Conservation (phyloP, 2,888 invertebrate species). For the Dysmachus trigonus region DNA sequence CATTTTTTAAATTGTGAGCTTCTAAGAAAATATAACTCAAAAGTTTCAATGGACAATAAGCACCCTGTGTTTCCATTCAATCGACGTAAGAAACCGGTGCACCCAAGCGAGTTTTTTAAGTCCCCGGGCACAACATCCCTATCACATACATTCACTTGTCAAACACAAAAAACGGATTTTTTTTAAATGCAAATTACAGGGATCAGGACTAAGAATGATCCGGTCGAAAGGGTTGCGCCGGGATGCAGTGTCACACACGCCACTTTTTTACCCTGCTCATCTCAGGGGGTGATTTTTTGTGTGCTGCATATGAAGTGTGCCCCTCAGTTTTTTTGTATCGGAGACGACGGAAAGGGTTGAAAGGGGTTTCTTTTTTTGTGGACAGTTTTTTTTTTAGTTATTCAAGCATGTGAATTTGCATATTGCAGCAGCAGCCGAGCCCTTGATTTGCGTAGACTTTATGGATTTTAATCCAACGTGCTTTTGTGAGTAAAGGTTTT, state of each 20-base stretch:
- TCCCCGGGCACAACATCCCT: slow-evolving; percentile 28
- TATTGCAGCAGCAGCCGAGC: slow-evolving; percentile 5
- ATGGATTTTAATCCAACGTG: slow-evolving; percentile 20
- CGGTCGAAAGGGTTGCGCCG: slow-evolving; percentile 17
- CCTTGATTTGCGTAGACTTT: slow-evolving; percentile 37
- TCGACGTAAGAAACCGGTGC: not conserved
- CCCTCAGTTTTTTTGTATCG: slow-evolving; percentile 29
- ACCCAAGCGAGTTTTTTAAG: slow-evolving; percentile 24
- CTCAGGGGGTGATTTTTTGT: slow-evolving; percentile 40
- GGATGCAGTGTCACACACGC: slow-evolving; percentile 41
- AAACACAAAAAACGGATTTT: slow-evolving; percentile 35
- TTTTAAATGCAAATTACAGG: slow-evolving; percentile 44
- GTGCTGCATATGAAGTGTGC: slow-evolving; percentile 4
- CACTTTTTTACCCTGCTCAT: slow-evolving; percentile 21
- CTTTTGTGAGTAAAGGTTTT: not conserved
- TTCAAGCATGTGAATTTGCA: not conserved
- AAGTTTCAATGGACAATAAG: not conserved
- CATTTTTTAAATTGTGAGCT: not conserved
- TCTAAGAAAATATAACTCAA: not conserved
- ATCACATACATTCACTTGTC: slow-evolving; percentile 41
- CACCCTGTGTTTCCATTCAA: slow-evolving; percentile 6
- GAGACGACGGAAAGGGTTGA: slow-evolving; percentile 17
- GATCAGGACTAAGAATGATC: not conserved
- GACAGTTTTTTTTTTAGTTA: slow-evolving; percentile 9
- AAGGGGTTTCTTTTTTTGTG: not conserved